Evolutionary conservation across 2,888 invertebrate species (phyloP).

Genomic region (Salticus scenicus): DNA sequence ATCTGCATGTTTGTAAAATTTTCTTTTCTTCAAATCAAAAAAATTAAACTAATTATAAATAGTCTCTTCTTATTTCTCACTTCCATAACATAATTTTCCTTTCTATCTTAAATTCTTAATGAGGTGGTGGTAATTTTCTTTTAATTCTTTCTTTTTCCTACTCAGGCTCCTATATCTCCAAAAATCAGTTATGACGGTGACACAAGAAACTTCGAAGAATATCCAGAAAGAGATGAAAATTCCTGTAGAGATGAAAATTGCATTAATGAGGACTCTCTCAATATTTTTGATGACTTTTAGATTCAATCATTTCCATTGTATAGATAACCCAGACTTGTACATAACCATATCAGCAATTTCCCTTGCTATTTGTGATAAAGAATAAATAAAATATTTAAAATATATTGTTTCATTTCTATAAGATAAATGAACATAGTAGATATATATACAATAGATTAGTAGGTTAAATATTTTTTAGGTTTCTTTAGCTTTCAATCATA

Average conservation of each 20-base stretch:
- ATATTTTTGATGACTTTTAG: slow-evolving; percentile 90
- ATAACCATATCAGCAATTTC: slow-evolving; percentile 21
- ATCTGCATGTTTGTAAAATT: too few species aligned
- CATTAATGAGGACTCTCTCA: slow-evolving; percentile 84
- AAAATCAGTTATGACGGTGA: slow-evolving; percentile 94
- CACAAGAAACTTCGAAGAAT: slow-evolving; percentile 96
- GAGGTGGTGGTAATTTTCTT: slow-evolving; percentile 56
- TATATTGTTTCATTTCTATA: too few species aligned
- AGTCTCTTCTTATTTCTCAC: too few species aligned
- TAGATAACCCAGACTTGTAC: slow-evolving; percentile 24
- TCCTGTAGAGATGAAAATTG: slow-evolving; percentile 82
- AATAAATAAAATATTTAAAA: neutral
- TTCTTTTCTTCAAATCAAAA: too few species aligned
- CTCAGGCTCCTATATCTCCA: slow-evolving; percentile 93
- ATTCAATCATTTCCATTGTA: neutral
- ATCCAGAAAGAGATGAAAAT: slow-evolving; percentile 94
- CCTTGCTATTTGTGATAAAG: slow-evolving; percentile 48
- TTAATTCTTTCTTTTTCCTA: slow-evolving; percentile 71
- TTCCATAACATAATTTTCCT: too few species aligned
- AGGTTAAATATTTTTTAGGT: too few species aligned
- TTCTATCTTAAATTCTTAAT: neutral
- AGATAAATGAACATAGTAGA: too few species aligned
- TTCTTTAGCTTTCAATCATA: too few species aligned
- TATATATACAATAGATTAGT: too few species aligned
- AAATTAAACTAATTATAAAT: too few species aligned